Evolutionary conservation across 2,797 vertebrate species (phyloP).

Genomic region (Paratrypauchen microcephalus): DNA sequence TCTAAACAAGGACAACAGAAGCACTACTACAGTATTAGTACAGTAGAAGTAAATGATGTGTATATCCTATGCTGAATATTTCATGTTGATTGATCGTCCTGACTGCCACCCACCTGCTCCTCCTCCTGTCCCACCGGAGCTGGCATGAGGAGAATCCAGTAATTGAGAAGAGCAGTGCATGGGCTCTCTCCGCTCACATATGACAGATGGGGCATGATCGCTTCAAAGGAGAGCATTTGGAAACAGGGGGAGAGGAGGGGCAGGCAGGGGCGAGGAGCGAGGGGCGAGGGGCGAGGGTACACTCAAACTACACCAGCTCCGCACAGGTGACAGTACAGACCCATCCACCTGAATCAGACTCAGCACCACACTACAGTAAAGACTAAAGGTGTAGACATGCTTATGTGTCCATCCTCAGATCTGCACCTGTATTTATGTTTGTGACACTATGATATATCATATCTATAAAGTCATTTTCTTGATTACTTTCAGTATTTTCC

Average conservation of each 20-base stretch:
- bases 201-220: slow-evolving; percentile 99
- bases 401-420: neutral
- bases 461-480: no score
- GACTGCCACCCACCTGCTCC: slow-evolving; percentile 89
- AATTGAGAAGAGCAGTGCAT: slow-evolving; percentile 96
- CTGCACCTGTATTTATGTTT: no score
- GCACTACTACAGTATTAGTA: slow-evolving; percentile 15
- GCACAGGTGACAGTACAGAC: slow-evolving; percentile 83
- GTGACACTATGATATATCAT: no score
- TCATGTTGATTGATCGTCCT: slow-evolving; percentile 79
- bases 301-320: slow-evolving; percentile 66
- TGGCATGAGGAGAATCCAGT: slow-evolving; percentile 91
- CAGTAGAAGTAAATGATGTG: slow-evolving; percentile 69
- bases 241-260: slow-evolving; percentile 83
- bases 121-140: slow-evolving; percentile 92
- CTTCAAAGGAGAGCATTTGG: slow-evolving; percentile 95
- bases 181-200: slow-evolving; percentile 93
- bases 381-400: neutral
- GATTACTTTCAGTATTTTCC: no score
- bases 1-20: slow-evolving; percentile 53
- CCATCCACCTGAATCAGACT: neutral
- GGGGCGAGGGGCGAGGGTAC: slow-evolving; percentile 5
- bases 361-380: no score
- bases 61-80: slow-evolving; percentile 79
- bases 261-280: slow-evolving; percentile 56